phyloP scores from a whole-genome alignment of 35 echinoderm and acorn worm genomes.

The Heliocidaris erythrogramma region DNA sequence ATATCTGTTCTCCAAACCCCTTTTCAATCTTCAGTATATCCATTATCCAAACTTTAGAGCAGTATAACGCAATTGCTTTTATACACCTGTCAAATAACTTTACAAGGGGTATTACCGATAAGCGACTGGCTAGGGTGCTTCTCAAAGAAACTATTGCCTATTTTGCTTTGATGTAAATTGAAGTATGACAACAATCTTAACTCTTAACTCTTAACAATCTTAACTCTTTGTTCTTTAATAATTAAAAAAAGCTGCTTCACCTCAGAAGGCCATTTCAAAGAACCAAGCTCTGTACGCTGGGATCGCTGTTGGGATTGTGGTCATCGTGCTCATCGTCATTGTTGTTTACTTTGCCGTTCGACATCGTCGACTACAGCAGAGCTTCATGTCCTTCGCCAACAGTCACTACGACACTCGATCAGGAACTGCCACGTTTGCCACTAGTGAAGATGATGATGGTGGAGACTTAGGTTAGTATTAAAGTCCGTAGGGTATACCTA shows the following conservation, averaged over 20 bases:
- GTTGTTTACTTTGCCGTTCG: conserved; percentile 82
- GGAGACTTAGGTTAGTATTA: conserved; percentile 77
- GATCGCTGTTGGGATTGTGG: conserved; percentile 33
- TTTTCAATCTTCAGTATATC: too few species aligned
- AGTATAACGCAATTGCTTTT: too few species aligned
- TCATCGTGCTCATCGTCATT: conserved; percentile 67
- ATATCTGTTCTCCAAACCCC: too few species aligned
- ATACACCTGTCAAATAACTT: too few species aligned
- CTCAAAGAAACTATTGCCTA: too few species aligned
- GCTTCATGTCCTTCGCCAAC: conserved; percentile 99
- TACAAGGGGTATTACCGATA: too few species aligned
- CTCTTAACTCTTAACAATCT: too few species aligned
- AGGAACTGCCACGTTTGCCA: conserved; percentile 81
- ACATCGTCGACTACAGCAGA: conserved; percentile 85
- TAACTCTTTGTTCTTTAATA: too few species aligned
- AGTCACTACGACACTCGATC: conserved; percentile 96
- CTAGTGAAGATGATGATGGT: conserved; percentile 59
- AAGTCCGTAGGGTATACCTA: not conserved
- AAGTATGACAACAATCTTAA: too few species aligned
- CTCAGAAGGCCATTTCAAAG: not conserved
- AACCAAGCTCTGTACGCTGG: conserved; percentile 37
- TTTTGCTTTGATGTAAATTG: too few species aligned
- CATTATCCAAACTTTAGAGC: too few species aligned
- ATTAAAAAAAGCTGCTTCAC: not conserved
- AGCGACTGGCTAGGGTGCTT: too few species aligned